Evolutionary conservation across 2,113 vertebrate genomes (phyloP), one percentile per base, ranked within the genome.

Genomic region (Oryzias woworae): DNA sequence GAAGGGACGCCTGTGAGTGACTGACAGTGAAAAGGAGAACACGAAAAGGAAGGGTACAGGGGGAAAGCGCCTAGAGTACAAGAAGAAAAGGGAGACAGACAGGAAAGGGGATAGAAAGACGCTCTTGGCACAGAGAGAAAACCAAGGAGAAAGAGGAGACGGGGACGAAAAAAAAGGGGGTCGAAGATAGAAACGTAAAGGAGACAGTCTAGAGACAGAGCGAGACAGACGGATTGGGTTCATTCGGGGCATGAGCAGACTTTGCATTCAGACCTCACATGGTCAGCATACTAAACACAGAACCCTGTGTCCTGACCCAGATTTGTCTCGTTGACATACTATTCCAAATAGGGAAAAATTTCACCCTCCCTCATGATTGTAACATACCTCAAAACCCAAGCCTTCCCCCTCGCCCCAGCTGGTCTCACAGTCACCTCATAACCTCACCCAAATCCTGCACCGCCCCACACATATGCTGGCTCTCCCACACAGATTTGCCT

Each of bases 261-360:
- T 84, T 54, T 20, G 63, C 78, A 77, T 83, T 83, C 84, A 88
- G 86, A 82, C 73, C 85, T 83, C 80, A 85, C 89, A 86, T 50
- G 69, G 86, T 66, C 78, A 72, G 90, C 86, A 91, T 92, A 91
- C 85, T 89, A 92, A 93, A 81, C 82, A 88, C 82, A 58, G 50
- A 72, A 65, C 73, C 75, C 78, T 61, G 62, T 61, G 73, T 85
- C 75, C 87, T 91, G 91, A 92, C 92, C 91, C 86, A 91, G 79
- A 91, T 92, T 87, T 80, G 88, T 78, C 74, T 78, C 69, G 72
- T 71, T 84, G 80, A 90, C 89, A 90, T 76, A 90, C 79, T 87
- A 82, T 89, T 84, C 78, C 82, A 86, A 78, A 62, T 50, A 73
- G 70, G 60, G 59, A 73, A 36, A 36, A 68, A 61, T 71, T 43